Base-by-base conservation (phyloP, 2,888 invertebrate genomes). In the Diaprepes abbreviatus region DNA sequence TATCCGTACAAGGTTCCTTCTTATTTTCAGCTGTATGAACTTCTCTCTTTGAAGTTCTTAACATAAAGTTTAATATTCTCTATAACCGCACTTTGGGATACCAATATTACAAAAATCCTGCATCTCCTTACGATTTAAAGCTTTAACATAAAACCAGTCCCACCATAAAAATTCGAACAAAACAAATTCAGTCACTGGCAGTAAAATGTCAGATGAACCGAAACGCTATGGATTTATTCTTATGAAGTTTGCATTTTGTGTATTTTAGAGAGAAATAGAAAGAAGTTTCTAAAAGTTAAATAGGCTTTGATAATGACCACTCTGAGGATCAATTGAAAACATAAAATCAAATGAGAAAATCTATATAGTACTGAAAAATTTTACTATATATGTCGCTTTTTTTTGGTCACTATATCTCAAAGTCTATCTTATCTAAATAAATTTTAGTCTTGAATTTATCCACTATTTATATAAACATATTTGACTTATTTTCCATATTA, bases 141-240 rank as follows among this genome's bases (percentile, higher is more conserved):
- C 28, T 50, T 14, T 14, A 28, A 28, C 28, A 14, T 28, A 28
- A 28, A 50, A 50, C 48, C 48, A 28, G 48, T 14, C 16, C 7
- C 16, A 16, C 24, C 38, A 19, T 55, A 55, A 55, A 55, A 45
- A 55, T 24, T 16, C 55, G 38, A 55, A 38, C 55, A 55, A 55
- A 55, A 36, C 24, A 55, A 55, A 36, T 55, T 21, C 24, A 14
- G 10, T 36, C n/a, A 12, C 19, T 36, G 19, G 55, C 35, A 55
- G 55, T 24, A 55, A 55, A 55, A 38, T 36, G 14, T 21, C 55
- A 24, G 38, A 14, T 55, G 55, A 55, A 35, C 38, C 55, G 38
- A 24, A 55, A 24, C 36, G 55, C 24, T 55, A 38, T 9, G 12
- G 36, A 55, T 55, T 55, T 55, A 55, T 55, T 36, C 36, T 38